phyloP scores from a whole-genome alignment of 2,888 invertebrate species.

The Parnassius apollo region DNA sequence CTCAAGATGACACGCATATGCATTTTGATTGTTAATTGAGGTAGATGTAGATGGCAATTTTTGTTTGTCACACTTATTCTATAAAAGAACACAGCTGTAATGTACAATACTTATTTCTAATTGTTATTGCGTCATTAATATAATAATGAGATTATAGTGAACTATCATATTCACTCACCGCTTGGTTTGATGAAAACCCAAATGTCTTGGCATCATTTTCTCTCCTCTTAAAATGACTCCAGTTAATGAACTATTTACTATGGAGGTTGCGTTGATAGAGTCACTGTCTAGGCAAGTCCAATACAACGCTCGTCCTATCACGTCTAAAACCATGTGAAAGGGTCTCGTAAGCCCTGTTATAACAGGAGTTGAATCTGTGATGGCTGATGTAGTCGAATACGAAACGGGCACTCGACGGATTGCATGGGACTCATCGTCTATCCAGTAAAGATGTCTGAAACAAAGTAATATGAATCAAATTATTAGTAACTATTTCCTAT shows the following conservation, averaged over 20 bases:
- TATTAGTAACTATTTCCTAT: too few species aligned
- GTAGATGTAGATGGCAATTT: too few species aligned
- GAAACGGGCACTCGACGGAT: constrained; percentile 84
- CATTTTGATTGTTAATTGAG: too few species aligned
- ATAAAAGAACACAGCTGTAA: too few species aligned
- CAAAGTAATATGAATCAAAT: not conserved
- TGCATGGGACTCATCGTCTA: constrained; percentile 89
- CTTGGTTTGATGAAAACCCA: constrained; percentile 91
- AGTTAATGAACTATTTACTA: constrained; percentile 83
- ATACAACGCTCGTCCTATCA: constrained; percentile 90
- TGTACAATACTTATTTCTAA: too few species aligned
- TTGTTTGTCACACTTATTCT: too few species aligned
- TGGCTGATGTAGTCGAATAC: constrained; percentile 57
- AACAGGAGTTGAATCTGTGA: constrained; percentile 66
- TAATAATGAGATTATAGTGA: too few species aligned
- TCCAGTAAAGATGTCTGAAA: constrained; percentile 81
- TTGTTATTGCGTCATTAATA: too few species aligned
- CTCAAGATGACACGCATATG: too few species aligned
- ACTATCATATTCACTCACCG: constrained; percentile 69
- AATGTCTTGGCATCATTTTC: constrained; percentile 90
- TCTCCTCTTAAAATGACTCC: constrained; percentile 88
- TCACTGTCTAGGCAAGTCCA: constrained; percentile 93
- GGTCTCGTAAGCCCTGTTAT: constrained; percentile 84
- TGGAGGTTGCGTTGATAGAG: constrained; percentile 93
- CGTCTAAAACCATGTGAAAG: constrained; percentile 92